Percentiles rank a stretch among this genome's conserved stretches.
phyloP scores from a whole-genome alignment of 1,140 invertebrate species.

The Drosophila pseudoobscura region DNA sequence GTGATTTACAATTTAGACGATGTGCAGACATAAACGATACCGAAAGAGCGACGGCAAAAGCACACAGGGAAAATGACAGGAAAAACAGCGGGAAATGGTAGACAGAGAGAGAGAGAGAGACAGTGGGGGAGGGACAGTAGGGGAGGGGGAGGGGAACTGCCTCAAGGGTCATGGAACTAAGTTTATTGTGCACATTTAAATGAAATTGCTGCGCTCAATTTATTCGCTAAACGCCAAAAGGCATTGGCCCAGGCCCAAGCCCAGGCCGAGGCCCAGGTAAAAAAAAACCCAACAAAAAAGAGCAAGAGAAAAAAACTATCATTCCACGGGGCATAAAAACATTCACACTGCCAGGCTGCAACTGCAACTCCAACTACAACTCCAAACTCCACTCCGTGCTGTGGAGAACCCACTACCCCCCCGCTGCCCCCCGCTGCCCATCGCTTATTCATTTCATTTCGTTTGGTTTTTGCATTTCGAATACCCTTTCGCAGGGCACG shows the following conservation, averaged over 20 bases:
- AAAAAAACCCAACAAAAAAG: not conserved
- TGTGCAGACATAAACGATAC: constrained; percentile 44
- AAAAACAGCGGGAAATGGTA: too few relatives aligned
- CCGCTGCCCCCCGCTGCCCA: constrained; percentile 16
- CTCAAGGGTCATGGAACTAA: constrained; percentile 73
- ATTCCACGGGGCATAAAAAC: too few relatives aligned
- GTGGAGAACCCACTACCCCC: constrained; percentile 17
- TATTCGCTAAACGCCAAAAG: constrained; percentile 72
- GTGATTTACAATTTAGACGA: constrained; percentile 73
- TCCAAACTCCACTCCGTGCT: constrained; percentile 13
- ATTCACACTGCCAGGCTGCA: too few relatives aligned
- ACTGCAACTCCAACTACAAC: too few relatives aligned
- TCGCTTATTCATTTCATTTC: constrained; percentile 57
- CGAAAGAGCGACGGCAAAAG: not conserved
- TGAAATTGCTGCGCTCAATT: constrained; percentile 81
- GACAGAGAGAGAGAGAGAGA: not conserved
- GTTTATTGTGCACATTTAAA: constrained; percentile 82
- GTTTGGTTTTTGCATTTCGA: constrained; percentile 15
- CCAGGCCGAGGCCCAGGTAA: not conserved
- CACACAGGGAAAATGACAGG: too few relatives aligned
- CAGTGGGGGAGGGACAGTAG: not conserved
- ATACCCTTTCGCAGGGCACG: too few relatives aligned
- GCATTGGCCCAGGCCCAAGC: constrained; percentile 42
- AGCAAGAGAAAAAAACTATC: not conserved
- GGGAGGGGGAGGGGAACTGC: constrained; percentile 50